Base-by-base conservation (phyloP, 2,113 vertebrate genomes). In the Struthidea cinerea region DNA sequence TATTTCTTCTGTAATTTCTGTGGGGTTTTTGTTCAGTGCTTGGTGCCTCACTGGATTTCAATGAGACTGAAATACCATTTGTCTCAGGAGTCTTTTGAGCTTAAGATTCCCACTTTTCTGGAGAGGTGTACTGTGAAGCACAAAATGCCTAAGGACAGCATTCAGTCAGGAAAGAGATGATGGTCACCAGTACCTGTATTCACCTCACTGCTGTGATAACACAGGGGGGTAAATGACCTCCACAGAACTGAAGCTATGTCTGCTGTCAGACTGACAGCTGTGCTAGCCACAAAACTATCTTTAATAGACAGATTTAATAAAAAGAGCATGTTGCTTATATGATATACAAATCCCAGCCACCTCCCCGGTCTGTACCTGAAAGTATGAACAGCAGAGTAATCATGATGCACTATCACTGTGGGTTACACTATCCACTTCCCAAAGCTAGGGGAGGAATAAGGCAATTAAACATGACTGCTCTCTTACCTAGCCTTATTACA, bases 391-490 rank as follows among this genome's bases (percentile, higher is more conserved):
- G 5, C 42, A 55, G n/a, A 84, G 5, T 17, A 74, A 11, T 6
- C 18, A 17, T 0, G 2, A 63, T 2, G 0, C 52, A 84, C 3
- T 0, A 1, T 2, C 35, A n/a, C n/a, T n/a, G n/a, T n/a, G n/a
- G n/a, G n/a, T n/a, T n/a, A n/a, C n/a, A n/a, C n/a, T 0, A 1
- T 2, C 35, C 12, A 10, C 33, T 33, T 52, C 27, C 23, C 61
- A 84, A 64, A 68, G 4, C 47, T 3, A 21, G 16, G 22, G 15
- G 10, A 79, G 5, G 3, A 71, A 9, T 4, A 35, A 73, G 1
- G 16, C 23, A 76, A 69, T 9, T 65, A 35, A 69, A 9, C 15
- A n/a, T 5, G 7, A 79, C 5, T 37, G 13, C 20, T 49, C 56
- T 71, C 35, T 81, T 74, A 71, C 8, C 22, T 28, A 60, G 23